phyloP scores from a whole-genome alignment of 2,113 vertebrate species.

The Mormoops blainvillei region DNA sequence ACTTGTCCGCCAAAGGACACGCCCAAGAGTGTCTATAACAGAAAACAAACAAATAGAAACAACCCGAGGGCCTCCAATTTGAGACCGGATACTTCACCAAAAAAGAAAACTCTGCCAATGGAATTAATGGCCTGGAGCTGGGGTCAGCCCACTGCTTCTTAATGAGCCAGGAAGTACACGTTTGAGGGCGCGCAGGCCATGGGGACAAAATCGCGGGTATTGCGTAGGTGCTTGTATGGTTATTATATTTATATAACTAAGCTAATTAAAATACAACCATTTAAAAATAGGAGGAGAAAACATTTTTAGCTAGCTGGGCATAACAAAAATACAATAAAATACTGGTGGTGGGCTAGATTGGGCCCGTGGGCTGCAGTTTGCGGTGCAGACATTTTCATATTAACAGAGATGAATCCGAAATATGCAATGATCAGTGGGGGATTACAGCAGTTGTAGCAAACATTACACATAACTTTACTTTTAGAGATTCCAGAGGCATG shows the following conservation, averaged over 20 bases:
- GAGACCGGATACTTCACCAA: background rate
- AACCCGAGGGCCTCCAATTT: background rate
- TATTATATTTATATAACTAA: background rate
- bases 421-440: background rate
- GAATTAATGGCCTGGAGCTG: background rate
- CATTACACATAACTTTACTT: background rate
- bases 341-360: background rate
- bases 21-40: background rate
- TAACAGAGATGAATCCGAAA: background rate
- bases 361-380: accelerated
- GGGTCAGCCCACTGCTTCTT: background rate
- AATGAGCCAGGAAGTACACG: background rate
- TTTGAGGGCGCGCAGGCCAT: background rate
- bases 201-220: background rate
- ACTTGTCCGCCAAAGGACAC: background rate
- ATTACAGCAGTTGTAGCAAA: accelerated
- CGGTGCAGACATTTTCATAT: background rate
- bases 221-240: accelerated
- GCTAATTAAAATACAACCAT: background rate
- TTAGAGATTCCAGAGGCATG: background rate
- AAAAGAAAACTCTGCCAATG: background rate
- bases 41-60: background rate
- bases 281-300: background rate
- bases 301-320: background rate
- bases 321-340: background rate